Conservation (phyloP, 2,113 vertebrate species). For the Coryphaenoides rupestris region DNA sequence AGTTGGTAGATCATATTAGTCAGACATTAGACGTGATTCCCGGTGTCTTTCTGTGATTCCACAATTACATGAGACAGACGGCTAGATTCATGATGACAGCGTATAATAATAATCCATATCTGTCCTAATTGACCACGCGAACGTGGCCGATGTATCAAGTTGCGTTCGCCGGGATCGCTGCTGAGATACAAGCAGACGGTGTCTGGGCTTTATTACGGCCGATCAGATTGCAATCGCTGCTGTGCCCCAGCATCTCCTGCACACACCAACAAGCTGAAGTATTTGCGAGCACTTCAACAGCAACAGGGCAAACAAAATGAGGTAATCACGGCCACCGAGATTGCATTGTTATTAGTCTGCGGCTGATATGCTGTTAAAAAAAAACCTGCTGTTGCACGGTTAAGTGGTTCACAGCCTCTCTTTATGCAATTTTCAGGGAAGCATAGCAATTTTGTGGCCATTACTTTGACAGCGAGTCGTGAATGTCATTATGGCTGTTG, state of each 20-base stretch:
- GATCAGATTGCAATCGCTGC: slow-evolving; percentile 30
- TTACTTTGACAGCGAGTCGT: not conserved
- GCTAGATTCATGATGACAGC: no score
- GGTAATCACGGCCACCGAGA: slow-evolving; percentile 35
- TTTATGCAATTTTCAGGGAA: not conserved
- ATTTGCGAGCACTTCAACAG: slow-evolving; percentile 1
- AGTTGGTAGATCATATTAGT: no score
- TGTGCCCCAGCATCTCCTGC: slow-evolving; percentile 1
- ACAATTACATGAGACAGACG: no score
- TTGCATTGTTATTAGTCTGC: slow-evolving; percentile 40
- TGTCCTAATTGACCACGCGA: no score
- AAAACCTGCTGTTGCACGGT: slow-evolving; percentile 11
- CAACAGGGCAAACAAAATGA: slow-evolving; percentile 11
- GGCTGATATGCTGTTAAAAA: slow-evolving; percentile 46
- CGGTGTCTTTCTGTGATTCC: no score
- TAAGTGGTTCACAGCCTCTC: not conserved
- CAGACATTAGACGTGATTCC: no score
- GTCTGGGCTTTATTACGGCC: not conserved
- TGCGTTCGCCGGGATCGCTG: slow-evolving; percentile 17
- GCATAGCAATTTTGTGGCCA: not conserved
- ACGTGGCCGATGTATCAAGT: slow-evolving; percentile 26
- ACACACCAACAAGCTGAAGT: slow-evolving; percentile 25
- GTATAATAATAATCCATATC: no score
- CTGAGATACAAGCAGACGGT: no score
- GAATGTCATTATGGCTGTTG: no score